A percentile compares a stretch with the other conserved stretches of the same genome.
phyloP scores from a whole-genome alignment of 1,140 invertebrate species.

The Hylyphantes graminicola region DNA sequence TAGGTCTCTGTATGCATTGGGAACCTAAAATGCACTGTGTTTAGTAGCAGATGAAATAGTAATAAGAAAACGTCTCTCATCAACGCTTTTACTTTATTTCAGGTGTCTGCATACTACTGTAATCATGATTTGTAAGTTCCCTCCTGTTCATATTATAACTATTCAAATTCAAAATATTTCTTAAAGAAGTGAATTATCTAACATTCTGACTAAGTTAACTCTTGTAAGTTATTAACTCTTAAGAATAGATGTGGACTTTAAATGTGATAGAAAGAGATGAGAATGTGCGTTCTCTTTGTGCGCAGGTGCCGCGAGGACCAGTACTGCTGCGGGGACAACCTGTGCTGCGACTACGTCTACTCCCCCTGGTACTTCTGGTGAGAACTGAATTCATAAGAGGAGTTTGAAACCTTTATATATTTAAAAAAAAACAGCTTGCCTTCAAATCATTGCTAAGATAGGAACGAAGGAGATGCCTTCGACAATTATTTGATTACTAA shows the following conservation, averaged over 20 bases:
- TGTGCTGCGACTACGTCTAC: conserved; percentile 65
- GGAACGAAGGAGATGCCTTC: too few relatives aligned
- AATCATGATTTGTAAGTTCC: conserved; percentile 60
- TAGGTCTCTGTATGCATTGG: background rate
- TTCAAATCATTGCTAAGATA: too few relatives aligned
- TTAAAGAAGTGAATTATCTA: too few relatives aligned
- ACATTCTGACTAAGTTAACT: too few relatives aligned
- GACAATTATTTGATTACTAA: too few relatives aligned
- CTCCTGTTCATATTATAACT: background rate
- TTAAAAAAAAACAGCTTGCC: background rate
- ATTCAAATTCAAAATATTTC: background rate
- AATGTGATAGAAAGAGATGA: background rate
- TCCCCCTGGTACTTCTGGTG: conserved; percentile 65
- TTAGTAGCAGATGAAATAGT: background rate
- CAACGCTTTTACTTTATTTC: background rate
- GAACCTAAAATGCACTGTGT: background rate
- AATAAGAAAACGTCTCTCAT: background rate
- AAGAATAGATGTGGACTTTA: background rate
- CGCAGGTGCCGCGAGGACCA: conserved; percentile 63
- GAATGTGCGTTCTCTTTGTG: background rate
- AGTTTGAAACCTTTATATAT: too few relatives aligned
- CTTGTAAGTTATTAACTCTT: too few relatives aligned
- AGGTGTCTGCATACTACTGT: conserved; percentile 58
- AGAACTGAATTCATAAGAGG: too few relatives aligned
- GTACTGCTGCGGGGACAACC: conserved; percentile 65